Evolutionary conservation across 1,140 invertebrate genomes (phyloP).

Genomic region (Pectinophora gossypiella): DNA sequence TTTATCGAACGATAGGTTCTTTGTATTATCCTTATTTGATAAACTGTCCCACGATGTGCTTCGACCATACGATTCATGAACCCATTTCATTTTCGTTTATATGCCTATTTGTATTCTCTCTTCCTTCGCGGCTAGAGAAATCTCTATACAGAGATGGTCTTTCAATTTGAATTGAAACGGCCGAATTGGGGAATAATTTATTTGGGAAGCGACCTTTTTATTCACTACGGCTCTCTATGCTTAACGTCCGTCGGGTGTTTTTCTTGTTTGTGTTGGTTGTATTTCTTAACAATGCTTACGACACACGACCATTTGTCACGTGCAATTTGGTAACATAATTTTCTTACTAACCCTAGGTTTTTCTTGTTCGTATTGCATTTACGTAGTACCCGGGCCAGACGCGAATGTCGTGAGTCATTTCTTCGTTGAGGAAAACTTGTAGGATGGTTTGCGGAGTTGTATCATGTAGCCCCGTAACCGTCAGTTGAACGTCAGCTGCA

Average conservation of each 20-base stretch:
- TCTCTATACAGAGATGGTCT: conserved; percentile 59
- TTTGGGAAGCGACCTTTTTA: conserved; percentile 51
- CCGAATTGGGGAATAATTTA: conserved; percentile 62
- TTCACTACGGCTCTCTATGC: conserved; percentile 35
- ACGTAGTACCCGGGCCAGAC: too few species aligned
- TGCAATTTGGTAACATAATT: neutral
- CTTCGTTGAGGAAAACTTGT: too few species aligned
- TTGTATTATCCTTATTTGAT: conserved; percentile 22
- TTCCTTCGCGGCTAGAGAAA: conserved; percentile 55
- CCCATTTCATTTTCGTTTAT: conserved; percentile 65
- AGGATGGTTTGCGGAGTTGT: too few species aligned
- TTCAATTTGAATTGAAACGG: conserved; percentile 68
- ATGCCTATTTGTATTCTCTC: conserved; percentile 65
- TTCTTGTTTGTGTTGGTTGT: conserved; percentile 23
- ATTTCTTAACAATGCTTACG: neutral
- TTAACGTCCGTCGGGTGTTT: conserved; percentile 32
- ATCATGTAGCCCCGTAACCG: too few species aligned
- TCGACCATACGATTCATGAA: conserved; percentile 52
- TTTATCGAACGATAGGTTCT: conserved; percentile 2
- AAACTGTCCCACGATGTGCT: conserved; percentile 35
- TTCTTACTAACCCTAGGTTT: too few species aligned
- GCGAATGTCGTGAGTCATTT: too few species aligned
- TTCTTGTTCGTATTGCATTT: too few species aligned
- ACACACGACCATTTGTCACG: neutral
- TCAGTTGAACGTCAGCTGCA: too few species aligned